phyloP scores from a whole-genome alignment of 1,140 invertebrate genomes.

The Monomorium pharaonis region DNA sequence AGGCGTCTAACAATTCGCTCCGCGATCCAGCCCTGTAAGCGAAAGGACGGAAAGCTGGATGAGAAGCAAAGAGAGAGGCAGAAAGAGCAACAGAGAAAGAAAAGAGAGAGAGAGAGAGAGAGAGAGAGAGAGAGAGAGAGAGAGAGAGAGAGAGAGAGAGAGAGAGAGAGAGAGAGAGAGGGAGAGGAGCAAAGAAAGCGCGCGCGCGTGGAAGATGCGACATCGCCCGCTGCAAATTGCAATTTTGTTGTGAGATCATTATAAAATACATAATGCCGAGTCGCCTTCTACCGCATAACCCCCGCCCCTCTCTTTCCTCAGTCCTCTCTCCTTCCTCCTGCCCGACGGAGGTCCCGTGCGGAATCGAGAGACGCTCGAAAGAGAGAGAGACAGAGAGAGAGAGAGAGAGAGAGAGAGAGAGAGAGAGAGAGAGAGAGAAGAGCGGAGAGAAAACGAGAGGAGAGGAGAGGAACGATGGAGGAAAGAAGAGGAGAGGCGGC shows the following conservation, averaged over 20 bases:
- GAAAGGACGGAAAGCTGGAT: conserved; percentile 16
- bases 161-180: neutral
- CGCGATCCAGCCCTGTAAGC: conserved; percentile 42
- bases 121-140: neutral
- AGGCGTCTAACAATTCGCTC: conserved; percentile 5
- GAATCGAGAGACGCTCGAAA: conserved; percentile 28
- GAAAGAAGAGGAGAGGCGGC: conserved; percentile 68
- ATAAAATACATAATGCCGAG: conserved; percentile 84
- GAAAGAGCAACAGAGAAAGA: neutral
- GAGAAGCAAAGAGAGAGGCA: neutral
- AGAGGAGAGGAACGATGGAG: neutral
- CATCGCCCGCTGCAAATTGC: conserved; percentile 81
- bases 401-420: neutral
- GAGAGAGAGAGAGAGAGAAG: conserved; percentile 45
- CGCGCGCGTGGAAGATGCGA: conserved; percentile 67
- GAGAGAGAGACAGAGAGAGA: conserved; percentile 48
- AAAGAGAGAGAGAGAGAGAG: conserved; percentile 1
- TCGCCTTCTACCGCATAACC: conserved; percentile 66
- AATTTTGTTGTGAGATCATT: conserved; percentile 85
- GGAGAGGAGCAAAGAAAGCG: conserved; percentile 59
- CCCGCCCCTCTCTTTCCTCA: neutral
- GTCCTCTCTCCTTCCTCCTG: conserved; percentile 60
- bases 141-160: neutral
- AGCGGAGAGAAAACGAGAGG: conserved; percentile 50
- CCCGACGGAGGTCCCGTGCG: conserved; percentile 19